phyloP scores from a whole-genome alignment of 2,113 vertebrate species.

The Arizona elegans region DNA sequence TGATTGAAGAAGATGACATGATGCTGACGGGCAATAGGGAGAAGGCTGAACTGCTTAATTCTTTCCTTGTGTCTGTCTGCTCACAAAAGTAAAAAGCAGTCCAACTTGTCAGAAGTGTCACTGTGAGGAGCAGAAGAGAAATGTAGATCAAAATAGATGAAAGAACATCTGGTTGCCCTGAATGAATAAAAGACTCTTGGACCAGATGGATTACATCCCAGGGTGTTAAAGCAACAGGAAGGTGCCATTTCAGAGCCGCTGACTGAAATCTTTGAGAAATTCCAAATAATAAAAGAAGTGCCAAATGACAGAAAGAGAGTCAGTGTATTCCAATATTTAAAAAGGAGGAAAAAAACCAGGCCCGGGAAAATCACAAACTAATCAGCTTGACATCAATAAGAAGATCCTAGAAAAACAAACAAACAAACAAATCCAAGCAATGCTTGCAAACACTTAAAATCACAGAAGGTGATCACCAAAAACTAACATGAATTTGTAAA shows the following conservation, averaged over 20 bases:
- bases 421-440: background rate
- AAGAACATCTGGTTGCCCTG: background rate
- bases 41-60: background rate
- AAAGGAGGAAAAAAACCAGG: background rate
- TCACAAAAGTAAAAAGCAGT: background rate
- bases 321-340: background rate
- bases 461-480: background rate
- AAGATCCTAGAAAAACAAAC: background rate
- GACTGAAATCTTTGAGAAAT: background rate
- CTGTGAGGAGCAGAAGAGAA: background rate
- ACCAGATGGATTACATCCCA: background rate
- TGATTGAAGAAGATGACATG: background rate
- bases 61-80: background rate
- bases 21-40: background rate
- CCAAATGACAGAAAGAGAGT: background rate
- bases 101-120: background rate
- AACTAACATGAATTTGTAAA: background rate
- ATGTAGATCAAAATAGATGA: background rate
- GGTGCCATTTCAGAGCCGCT: background rate
- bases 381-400: background rate
- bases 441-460: background rate
- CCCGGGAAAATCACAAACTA: background rate
- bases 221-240: background rate
- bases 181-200: background rate
- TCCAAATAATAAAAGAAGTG: background rate